Conservation (phyloP, 2,888 invertebrate species). For the Tetragonula carbonaria region DNA sequence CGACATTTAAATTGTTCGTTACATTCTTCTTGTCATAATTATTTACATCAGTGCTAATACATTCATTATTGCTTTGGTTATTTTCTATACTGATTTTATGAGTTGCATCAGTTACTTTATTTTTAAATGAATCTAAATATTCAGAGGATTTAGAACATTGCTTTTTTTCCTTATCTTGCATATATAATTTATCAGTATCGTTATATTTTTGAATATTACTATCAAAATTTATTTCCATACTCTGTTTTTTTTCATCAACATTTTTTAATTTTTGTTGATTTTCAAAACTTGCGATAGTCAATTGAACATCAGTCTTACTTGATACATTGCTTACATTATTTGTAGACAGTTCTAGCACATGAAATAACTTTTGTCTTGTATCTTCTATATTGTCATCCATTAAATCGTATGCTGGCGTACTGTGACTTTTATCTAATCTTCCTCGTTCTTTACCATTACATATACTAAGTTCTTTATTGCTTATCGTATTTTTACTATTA, state of each 20-base stretch:
- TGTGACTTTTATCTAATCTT: slow-evolving; percentile 91
- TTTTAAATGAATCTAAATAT: slow-evolving; percentile 50
- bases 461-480: slow-evolving; percentile 46
- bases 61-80: slow-evolving; percentile 70
- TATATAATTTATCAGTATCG: slow-evolving; percentile 65
- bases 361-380: slow-evolving; percentile 60
- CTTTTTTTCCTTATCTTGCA: slow-evolving; percentile 41
- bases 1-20: slow-evolving; percentile 22
- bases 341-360: slow-evolving; percentile 38
- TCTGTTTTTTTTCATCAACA: slow-evolving; percentile 46
- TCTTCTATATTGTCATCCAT: slow-evolving; percentile 80
- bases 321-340: slow-evolving; percentile 63
- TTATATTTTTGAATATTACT: slow-evolving; percentile 72
- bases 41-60: slow-evolving; percentile 53
- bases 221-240: slow-evolving; percentile 41
- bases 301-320: slow-evolving; percentile 74
- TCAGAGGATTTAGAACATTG: slow-evolving; percentile 49
- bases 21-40: slow-evolving; percentile 30
- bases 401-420: slow-evolving; percentile 92
- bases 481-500: slow-evolving; percentile 47
- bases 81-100: slow-evolving; percentile 59
- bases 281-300: slow-evolving; percentile 60
- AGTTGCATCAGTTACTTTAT: slow-evolving; percentile 59
- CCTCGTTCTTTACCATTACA: slow-evolving; percentile 83
- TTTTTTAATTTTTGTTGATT: slow-evolving; percentile 52